A percentile compares a stretch with the other conserved stretches of the same genome.
These are phyloP conservation scores for Peucedramus taeniatus DNA, from an alignment of 2,113 vertebrate species.

Conservation along the genomic window DNA sequence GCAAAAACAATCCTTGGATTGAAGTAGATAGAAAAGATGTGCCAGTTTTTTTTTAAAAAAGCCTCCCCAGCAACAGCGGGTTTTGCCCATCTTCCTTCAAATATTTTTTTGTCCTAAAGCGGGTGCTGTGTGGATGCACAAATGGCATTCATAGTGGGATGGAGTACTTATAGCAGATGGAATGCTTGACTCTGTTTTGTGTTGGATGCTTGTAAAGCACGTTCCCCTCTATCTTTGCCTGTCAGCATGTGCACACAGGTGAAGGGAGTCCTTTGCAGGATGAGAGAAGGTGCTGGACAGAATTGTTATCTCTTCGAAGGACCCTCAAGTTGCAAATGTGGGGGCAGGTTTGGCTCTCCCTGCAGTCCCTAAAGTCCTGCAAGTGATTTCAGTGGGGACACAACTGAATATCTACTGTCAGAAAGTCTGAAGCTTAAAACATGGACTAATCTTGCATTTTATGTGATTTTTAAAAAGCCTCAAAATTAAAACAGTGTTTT, in stretches of 20 bases:
- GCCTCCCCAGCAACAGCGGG: neutral
- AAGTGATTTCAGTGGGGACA: neutral
- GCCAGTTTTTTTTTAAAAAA: slow-evolving; percentile 22
- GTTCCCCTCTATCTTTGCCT: neutral
- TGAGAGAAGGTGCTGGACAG: neutral
- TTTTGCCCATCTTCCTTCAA: neutral
- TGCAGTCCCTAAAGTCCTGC: neutral
- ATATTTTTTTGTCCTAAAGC: neutral
- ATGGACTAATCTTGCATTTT: neutral
- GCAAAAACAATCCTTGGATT: slow-evolving; percentile 35
- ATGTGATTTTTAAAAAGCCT: neutral
- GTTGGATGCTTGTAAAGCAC: neutral
- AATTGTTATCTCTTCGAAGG: neutral
- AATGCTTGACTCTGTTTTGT: neutral
- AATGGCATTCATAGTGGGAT: neutral
- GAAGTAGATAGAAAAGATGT: slow-evolving; percentile 3
- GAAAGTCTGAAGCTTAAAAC: neutral
- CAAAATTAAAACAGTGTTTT: neutral
- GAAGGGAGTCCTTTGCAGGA: neutral
- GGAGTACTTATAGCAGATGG: neutral
- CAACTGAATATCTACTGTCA: neutral
- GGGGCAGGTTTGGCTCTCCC: neutral
- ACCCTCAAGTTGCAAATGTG: neutral
- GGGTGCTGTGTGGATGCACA: neutral
- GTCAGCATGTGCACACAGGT: neutral